phyloP scores from a whole-genome alignment of 2,113 vertebrate genomes.

The Ariopsis seemanni region DNA sequence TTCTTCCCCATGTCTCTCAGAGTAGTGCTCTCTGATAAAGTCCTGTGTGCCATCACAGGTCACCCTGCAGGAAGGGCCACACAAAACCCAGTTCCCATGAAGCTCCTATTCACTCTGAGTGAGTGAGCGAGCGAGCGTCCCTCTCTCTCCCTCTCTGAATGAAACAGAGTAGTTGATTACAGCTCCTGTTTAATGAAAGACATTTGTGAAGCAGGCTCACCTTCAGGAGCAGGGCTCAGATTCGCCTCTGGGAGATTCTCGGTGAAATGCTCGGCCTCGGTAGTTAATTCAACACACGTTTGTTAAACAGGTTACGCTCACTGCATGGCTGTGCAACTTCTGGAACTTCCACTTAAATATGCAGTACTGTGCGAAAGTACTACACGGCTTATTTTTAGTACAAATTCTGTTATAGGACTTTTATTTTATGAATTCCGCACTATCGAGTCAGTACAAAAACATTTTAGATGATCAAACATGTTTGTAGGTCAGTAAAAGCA shows the following conservation, averaged over 20 bases:
- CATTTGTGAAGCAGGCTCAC: conserved; percentile 63
- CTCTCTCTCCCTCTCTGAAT: conserved; percentile 64
- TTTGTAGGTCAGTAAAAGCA: no score
- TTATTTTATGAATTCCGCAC: no score
- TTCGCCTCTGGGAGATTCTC: conserved; percentile 45
- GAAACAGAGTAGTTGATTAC: conserved; percentile 74
- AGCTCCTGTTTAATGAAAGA: conserved; percentile 70
- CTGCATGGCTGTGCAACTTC: not conserved
- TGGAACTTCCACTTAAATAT: not conserved
- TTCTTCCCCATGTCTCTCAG: conserved; percentile 57
- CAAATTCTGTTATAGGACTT: no score
- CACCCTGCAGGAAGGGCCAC: conserved; percentile 70
- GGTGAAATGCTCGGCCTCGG: conserved; percentile 30
- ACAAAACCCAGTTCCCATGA: conserved; percentile 79
- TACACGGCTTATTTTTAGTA: no score
- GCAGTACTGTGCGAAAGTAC: no score
- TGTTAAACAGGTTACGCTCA: conserved; percentile 25
- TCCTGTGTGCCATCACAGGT: conserved; percentile 69
- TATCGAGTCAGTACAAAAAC: no score
- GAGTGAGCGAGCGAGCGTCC: conserved; percentile 29
- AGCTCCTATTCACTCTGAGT: conserved; percentile 70
- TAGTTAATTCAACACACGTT: conserved; percentile 19
- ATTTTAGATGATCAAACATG: no score
- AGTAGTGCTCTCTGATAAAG: conserved; percentile 69
- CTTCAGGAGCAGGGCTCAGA: conserved; percentile 29